These are phyloP conservation scores for Ariopsis seemanni DNA, from an alignment of 2,113 vertebrate species.

Conservation along the genomic window DNA sequence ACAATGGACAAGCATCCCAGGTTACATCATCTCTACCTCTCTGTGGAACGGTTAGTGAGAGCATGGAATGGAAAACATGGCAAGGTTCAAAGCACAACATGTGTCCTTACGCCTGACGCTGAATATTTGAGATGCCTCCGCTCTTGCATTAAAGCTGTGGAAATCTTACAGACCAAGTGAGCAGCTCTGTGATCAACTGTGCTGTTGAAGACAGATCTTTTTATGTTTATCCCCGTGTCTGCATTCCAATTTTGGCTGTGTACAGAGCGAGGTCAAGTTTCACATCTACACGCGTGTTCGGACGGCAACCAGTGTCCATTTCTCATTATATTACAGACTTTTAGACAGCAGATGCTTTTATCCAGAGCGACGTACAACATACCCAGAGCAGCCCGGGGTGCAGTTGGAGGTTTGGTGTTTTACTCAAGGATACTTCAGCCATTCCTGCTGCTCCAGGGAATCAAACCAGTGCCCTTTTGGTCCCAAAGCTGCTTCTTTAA, in stretches of 20 bases:
- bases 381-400: too few species aligned
- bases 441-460: too few species aligned
- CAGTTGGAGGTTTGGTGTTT: too few species aligned
- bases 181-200: constrained; percentile 37
- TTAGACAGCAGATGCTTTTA: too few species aligned
- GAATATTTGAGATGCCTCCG: not conserved
- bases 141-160: constrained; percentile 15
- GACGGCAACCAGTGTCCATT: not conserved
- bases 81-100: constrained; percentile 31
- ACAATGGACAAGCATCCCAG: not conserved
- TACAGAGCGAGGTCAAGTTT: not conserved
- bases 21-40: not conserved
- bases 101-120: constrained; percentile 5
- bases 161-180: constrained; percentile 9
- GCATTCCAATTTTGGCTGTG: not conserved
- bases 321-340: not conserved
- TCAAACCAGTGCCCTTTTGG: too few species aligned
- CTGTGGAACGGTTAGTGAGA: not conserved
- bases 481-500: too few species aligned
- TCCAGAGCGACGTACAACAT: too few species aligned
- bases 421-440: too few species aligned
- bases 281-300: not conserved
- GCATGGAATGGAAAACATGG: not conserved
- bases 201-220: not conserved
- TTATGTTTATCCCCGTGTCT: not conserved